phyloP scores from a whole-genome alignment of 2,888 invertebrate species.

The Chaitophorus viminalis region DNA sequence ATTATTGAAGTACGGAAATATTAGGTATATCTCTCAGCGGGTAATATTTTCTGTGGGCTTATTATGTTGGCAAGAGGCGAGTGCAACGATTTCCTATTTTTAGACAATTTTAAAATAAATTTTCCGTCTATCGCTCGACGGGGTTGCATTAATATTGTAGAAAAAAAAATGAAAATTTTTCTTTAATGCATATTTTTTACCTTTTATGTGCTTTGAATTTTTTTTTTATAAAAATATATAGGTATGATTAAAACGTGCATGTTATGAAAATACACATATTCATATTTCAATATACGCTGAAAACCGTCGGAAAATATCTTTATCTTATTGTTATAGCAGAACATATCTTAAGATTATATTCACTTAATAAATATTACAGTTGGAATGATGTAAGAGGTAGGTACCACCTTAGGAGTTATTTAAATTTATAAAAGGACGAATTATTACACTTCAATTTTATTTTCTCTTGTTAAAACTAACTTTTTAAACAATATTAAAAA shows the following conservation, averaged over 20 bases:
- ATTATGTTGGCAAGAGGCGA: not conserved
- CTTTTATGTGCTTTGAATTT: not conserved
- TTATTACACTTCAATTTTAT: not conserved
- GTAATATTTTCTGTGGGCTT: not conserved
- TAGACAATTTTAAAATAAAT: conserved; percentile 18
- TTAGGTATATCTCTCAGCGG: not conserved
- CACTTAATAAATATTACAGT: too few species aligned
- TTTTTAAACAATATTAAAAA: not conserved
- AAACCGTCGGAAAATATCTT: not conserved
- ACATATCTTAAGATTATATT: too few species aligned
- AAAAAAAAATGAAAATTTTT: conserved; percentile 8
- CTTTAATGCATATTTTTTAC: conserved; percentile 8
- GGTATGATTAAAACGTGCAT: not conserved
- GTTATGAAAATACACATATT: not conserved
- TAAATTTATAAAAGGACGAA: too few species aligned
- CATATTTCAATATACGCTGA: not conserved
- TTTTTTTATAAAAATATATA: not conserved
- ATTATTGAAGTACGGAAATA: conserved; percentile 29
- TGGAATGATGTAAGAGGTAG: too few species aligned
- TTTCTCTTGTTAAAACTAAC: not conserved
- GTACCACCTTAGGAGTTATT: too few species aligned
- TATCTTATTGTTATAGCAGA: not conserved
- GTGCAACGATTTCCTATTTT: not conserved
- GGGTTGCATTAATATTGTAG: conserved; percentile 16
- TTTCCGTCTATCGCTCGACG: not conserved